Base-by-base conservation (phyloP, 2,888 invertebrate genomes). In the Drosophila testacea region DNA sequence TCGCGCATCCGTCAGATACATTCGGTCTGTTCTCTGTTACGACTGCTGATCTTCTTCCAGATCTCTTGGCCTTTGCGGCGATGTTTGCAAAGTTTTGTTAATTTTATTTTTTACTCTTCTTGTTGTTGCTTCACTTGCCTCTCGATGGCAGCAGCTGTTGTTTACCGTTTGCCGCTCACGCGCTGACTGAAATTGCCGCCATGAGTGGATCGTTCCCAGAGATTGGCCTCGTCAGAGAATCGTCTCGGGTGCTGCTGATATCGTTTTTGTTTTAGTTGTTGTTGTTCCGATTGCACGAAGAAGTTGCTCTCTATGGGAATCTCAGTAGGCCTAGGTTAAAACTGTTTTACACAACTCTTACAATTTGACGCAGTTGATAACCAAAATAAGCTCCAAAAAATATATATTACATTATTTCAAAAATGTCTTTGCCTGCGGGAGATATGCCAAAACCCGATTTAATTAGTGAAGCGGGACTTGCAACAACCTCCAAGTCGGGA, bases 91-190 rank as follows among this genome's bases (percentile, higher is more conserved):
- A 62, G 70, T 79, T 84, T 89, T 59, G 50, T 71, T 75, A 68
- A 74, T 73, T 80, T 75, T 52, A 61, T 57, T 69, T 27, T 66
- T 77, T 10, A 52, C 57, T 64, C 69, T 28, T 39, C 13, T 64
- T 65, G 22, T 22, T 52, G 42, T 36, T n/a, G 41, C 57, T 64
- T 48, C 67, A 63, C 59, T 68, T 72, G 57, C 30, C 47, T 39
- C 36, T 66, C 68, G 72, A 22, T 47, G 55, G 57, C 68, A 72
- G 73, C 83, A 85, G 86, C 77, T 82, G 86, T 77, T 86, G 88
- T 78, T 89, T 81, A 79, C 88, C 81, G 90, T 86, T 81, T 74
- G 87, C 90, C 90, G 78, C 83, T 86, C 83, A 78, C 81, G 69
- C 70, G 72, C 77, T 89, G 78, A 87, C 87, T 87, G 56, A 81